These are phyloP conservation scores for Conomelus anceps DNA, from an alignment of 2,888 invertebrate genomes.

Conservation along the genomic window DNA sequence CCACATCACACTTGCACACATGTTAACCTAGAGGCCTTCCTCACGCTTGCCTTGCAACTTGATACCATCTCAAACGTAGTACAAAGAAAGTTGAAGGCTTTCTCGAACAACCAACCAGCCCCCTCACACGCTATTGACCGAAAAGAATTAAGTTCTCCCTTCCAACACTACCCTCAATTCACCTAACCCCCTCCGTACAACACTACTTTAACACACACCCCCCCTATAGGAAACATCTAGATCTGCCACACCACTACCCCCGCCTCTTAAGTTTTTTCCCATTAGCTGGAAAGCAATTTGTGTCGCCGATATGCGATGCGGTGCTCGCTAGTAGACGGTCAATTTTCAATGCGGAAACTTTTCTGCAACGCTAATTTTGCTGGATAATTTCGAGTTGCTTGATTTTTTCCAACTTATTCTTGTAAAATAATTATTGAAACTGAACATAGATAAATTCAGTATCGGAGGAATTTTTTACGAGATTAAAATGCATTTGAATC, in stretches of 20 bases:
- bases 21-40: too few species aligned
- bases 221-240: not conserved
- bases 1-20: not conserved
- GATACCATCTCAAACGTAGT: not conserved
- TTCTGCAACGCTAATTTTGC: too few species aligned
- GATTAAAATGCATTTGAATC: too few species aligned
- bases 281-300: not conserved
- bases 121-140: not conserved
- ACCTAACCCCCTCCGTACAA: not conserved
- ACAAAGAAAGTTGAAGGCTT: not conserved
- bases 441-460: too few species aligned
- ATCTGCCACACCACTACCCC: not conserved
- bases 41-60: not conserved
- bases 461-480: too few species aligned
- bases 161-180: not conserved
- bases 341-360: too few species aligned
- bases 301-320: not conserved
- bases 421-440: too few species aligned
- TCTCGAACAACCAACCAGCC: not conserved
- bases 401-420: too few species aligned
- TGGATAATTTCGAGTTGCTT: too few species aligned
- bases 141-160: not conserved
- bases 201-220: not conserved
- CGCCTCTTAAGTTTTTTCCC: not conserved
- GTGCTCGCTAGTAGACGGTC: not conserved